A percentile compares a stretch with the other conserved stretches of the same genome.
phyloP scores from a whole-genome alignment of 2,113 vertebrate species.

The Labeo catla region DNA sequence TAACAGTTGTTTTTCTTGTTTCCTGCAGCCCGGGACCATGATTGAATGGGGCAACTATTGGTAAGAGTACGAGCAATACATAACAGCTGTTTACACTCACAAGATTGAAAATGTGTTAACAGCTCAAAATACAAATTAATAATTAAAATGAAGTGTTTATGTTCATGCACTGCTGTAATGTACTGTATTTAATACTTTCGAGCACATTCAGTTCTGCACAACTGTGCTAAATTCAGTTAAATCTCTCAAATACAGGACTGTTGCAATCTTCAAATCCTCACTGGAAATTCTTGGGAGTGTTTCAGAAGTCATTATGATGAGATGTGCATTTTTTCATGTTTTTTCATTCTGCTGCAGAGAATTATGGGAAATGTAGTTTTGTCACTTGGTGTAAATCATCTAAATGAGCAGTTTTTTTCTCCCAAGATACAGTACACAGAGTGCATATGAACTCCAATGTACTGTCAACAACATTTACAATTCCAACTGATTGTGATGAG shows the following conservation, averaged over 20 bases:
- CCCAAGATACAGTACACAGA: too few relatives aligned
- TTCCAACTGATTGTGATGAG: not conserved
- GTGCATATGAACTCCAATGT: too few relatives aligned
- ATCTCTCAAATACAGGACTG: not conserved
- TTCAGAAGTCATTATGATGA: not conserved
- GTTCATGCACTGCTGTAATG: not conserved
- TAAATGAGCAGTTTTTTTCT: not conserved
- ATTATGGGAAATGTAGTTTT: not conserved
- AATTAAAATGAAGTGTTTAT: not conserved
- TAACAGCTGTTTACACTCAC: not conserved
- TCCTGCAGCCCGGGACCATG: conserved; percentile 93
- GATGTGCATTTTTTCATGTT: not conserved
- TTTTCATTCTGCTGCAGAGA: not conserved
- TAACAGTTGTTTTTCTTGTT: conserved; percentile 55
- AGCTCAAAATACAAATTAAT: not conserved
- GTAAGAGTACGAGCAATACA: conserved; percentile 71
- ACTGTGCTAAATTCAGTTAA: too few relatives aligned
- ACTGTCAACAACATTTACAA: too few relatives aligned
- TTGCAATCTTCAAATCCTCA: not conserved
- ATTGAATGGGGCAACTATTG: conserved; percentile 99
- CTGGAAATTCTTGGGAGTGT: not conserved
- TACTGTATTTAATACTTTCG: too few relatives aligned
- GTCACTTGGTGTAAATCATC: not conserved
- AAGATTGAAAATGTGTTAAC: not conserved
- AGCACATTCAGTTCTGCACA: too few relatives aligned